A percentile compares a stretch with the other conserved stretches of the same genome.
Conservation (phyloP, 2,888 invertebrate genomes). For the Miltochrista miniata region DNA sequence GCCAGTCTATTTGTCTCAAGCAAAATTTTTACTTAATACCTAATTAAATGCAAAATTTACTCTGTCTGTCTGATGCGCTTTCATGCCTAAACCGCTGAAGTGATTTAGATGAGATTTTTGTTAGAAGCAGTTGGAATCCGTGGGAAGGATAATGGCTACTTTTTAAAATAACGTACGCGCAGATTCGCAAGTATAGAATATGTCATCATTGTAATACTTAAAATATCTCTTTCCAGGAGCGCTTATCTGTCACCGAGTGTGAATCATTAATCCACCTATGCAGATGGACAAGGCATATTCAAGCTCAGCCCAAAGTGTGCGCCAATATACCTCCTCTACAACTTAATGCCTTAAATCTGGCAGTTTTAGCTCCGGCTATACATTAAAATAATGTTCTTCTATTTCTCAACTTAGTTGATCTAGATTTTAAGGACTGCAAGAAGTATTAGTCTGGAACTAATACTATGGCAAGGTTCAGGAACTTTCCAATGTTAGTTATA, state of each 20-base stretch:
- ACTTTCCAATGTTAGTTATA: constrained; percentile 13
- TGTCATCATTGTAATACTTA: too few species aligned
- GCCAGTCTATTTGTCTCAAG: too few species aligned
- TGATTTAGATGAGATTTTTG: too few species aligned
- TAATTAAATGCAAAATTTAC: too few species aligned
- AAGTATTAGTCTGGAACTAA: constrained; percentile 25
- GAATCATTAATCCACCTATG: constrained; percentile 88
- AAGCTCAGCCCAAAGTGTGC: constrained; percentile 86
- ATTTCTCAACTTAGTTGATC: constrained; percentile 19
- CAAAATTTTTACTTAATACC: too few species aligned
- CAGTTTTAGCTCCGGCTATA: constrained; percentile 63
- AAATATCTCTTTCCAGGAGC: constrained; percentile 78
- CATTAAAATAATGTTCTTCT: constrained; percentile 49
- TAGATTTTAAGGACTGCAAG: constrained; percentile 22
- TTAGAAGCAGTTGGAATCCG: too few species aligned
- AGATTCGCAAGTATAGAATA: too few species aligned
- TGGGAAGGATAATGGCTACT: too few species aligned
- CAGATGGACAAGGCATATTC: constrained; percentile 91
- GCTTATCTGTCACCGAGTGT: constrained; percentile 85
- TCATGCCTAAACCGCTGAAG: too few species aligned
- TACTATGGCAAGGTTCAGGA: constrained; percentile 16
- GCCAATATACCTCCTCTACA: constrained; percentile 51
- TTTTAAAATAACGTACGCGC: too few species aligned
- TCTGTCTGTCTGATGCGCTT: too few species aligned
- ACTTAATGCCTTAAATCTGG: constrained; percentile 60